Conservation (phyloP, 1,140 invertebrate genomes). For the Galendromus occidentalis region DNA sequence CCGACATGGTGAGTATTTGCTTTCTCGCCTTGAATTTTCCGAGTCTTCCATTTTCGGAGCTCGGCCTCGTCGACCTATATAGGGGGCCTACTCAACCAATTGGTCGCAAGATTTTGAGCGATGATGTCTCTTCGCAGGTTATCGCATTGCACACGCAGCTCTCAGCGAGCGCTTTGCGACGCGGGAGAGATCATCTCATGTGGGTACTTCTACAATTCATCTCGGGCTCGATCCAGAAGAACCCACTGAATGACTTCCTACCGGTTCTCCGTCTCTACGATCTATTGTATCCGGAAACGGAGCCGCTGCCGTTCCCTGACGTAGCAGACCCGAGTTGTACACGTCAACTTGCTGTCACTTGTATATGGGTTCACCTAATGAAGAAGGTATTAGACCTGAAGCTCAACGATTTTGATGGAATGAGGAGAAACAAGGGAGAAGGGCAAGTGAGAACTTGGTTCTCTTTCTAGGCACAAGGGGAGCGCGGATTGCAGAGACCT, state of each 20-base stretch:
- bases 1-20: slow-evolving; percentile 58
- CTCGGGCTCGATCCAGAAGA: slow-evolving; percentile 84
- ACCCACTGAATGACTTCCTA: slow-evolving; percentile 63
- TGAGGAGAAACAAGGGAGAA: not conserved
- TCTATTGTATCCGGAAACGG: slow-evolving; percentile 72
- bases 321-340: slow-evolving; percentile 58
- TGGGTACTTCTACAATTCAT: slow-evolving; percentile 94
- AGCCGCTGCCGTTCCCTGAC: slow-evolving; percentile 70
- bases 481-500: slow-evolving; percentile 47
- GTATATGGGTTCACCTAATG: slow-evolving; percentile 84
- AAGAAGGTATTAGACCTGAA: slow-evolving; percentile 45
- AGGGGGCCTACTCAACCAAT: too few relatives aligned
- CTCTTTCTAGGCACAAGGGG: slow-evolving; percentile 40
- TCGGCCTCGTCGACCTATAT: not conserved
- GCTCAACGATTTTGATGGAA: not conserved
- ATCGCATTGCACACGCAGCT: slow-evolving; percentile 33
- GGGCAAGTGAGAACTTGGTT: not conserved
- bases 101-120: not conserved
- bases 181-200: slow-evolving; percentile 84
- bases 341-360: slow-evolving; percentile 75
- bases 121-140: not conserved
- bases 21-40: slow-evolving; percentile 27
- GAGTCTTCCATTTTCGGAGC: not conserved
- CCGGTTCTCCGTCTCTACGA: slow-evolving; percentile 79
- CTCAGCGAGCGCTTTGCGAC: slow-evolving; percentile 52